Evolutionary conservation across 92 coral and sea anemone species (phyloP), one percentile per base, ranked within the genome.

Genomic region (Epizoanthus fatuus): DNA sequence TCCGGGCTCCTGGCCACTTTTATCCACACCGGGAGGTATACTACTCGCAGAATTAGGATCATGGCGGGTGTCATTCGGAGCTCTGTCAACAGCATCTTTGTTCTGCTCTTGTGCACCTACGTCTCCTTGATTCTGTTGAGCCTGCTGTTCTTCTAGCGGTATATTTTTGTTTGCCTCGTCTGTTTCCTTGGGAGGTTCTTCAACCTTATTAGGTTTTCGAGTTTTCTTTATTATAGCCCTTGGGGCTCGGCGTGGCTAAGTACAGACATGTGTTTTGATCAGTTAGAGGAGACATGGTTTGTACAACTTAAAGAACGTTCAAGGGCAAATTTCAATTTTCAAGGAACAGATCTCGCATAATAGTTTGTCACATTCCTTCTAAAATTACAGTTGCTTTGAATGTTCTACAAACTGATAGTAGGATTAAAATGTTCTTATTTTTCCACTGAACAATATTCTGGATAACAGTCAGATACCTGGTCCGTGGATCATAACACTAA

Each of bases 171-270:
- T 60, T 62, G 51, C 69, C 4, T 77, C 82, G 11, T 42, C 70
- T 4, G 82, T 60, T 45, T 42, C 63, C 54, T 77, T 77, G 14
- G 82, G 35, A 3, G 54, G 32, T 17, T 59, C 82, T 3, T 76
- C 81, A 5, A 15, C 22, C 22, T 44, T 49, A 12, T 49, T 77
- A 1, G 70, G 82, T 60, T 77, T 77, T 5, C 70, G 57, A 4
- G 81, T 62, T 40, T 91, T 91, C 94, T 86, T 87, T 49, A n/a
- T 40, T 60, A 91, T 74, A 51, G 53, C 32, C 40, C 59, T 75
- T 42, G 88, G 94, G 14, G 86, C 79, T 6, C 91, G 91, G 53
- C 91, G 81, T 55, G 91, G 91, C 94, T 91, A 9, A 81, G 58
- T 40, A 58, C 53, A 49, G 53, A 49, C 13, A 49, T 11, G 53